Base-by-base conservation (phyloP, 2,797 vertebrate species). In the Enteromius viviparus region DNA sequence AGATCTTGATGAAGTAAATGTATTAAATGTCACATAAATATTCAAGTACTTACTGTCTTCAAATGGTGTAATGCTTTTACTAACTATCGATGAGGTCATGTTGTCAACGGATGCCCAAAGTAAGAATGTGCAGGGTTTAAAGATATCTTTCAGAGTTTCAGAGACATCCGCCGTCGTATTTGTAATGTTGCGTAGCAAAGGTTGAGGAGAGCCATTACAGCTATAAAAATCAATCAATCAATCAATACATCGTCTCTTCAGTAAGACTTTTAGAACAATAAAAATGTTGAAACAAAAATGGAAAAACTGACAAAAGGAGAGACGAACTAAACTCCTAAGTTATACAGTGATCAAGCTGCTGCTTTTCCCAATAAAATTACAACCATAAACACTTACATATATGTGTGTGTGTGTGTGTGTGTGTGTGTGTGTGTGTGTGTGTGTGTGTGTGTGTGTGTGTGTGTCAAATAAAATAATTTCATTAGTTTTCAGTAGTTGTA, bases 81-180 rank as follows among this genome's bases (percentile, higher is more conserved):
- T 1, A 23, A 84, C 17, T 2, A 0, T 1, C 0, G 45, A 4
- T 21, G 87, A 88, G 14, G 49, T 77, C 21, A 14, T 72, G 65
- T 64, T 87, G 26, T 69, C 60, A 17, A 23, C n/a, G 11, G 64
- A 68, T 40, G 85, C 87, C 84, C 82, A 80, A 21, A 88, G 4
- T 6, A 2, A 2, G 23, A 85, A 64, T 8, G 3, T 32, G 60
- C 71, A 87, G 1, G 0, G 0, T 2, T 0, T 0, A 19, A 11
- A 42, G 65, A 84, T 85, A 2, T 77, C 0, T 3, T 23, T 10
- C 53, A 85, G 68, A 9, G 34, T 42, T 49, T 55, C 19, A 21
- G 87, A 77, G 58, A 88, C 37, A 26, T 85, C 60, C 6, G 84
- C 2, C 10, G 42, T 55, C 37, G 71, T 69, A 45, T 42, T 37